Evolutionary conservation across 2,888 invertebrate species (phyloP).

Genomic region (Phlogophora meticulosa): DNA sequence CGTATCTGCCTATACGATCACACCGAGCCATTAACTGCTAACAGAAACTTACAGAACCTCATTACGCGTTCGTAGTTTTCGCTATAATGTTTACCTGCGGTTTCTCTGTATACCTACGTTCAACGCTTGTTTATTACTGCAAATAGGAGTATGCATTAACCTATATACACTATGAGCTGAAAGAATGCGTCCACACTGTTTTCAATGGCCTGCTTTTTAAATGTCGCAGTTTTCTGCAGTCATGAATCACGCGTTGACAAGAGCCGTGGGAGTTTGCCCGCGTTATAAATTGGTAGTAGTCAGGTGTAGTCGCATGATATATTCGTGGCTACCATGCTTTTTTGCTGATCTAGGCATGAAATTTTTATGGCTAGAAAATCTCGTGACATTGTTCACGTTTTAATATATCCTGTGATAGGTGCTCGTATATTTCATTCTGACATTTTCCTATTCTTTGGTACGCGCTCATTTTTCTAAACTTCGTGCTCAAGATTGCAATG

Average conservation of each 20-base stretch:
- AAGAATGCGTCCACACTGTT: conserved; percentile 59
- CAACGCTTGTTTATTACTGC: conserved; percentile 58
- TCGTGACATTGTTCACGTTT: conserved; percentile 25
- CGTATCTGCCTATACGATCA: conserved; percentile 39
- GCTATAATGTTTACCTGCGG: conserved; percentile 59
- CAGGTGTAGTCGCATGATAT: conserved; percentile 58
- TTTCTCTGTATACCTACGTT: conserved; percentile 35
- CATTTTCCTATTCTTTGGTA: conserved; percentile 25
- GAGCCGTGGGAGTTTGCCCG: conserved; percentile 47
- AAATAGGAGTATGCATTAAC: conserved; percentile 67
- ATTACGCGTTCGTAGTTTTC: conserved; percentile 58
- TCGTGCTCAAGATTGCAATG: conserved; percentile 43
- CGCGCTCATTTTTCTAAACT: conserved; percentile 48
- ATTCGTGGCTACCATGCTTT: conserved; percentile 29
- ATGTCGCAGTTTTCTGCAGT: conserved; percentile 69
- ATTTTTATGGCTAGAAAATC: conserved; percentile 12
- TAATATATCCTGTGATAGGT: conserved; percentile 41
- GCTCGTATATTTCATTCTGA: conserved; percentile 37
- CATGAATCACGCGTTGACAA: conserved; percentile 75
- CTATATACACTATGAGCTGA: conserved; percentile 51
- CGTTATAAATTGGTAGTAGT: conserved; percentile 59
- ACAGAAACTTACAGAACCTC: conserved; percentile 57
- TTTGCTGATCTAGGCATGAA: conserved; percentile 41
- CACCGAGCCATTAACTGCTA: conserved; percentile 43
- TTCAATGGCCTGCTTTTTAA: conserved; percentile 67